Percentiles rank a stretch among this genome's conserved stretches.
These are phyloP conservation scores for Aptenodytes patagonicus DNA, from an alignment of 2,113 vertebrate genomes.

Conservation along the genomic window DNA sequence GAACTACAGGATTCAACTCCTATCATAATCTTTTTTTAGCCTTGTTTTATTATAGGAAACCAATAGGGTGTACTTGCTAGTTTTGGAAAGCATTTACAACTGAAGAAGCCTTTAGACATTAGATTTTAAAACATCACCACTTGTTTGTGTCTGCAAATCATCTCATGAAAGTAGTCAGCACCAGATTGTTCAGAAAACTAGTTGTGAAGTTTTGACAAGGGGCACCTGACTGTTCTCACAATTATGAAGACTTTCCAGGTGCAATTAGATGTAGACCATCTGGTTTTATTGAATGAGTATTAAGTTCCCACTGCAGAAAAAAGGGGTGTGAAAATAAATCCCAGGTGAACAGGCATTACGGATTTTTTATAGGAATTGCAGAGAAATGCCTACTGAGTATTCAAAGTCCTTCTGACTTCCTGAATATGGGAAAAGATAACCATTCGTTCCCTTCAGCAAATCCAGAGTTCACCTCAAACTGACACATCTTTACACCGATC, in stretches of 20 bases:
- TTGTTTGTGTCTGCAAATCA: not conserved
- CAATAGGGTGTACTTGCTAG: not conserved
- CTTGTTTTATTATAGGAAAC: not conserved
- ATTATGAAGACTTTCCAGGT: not conserved
- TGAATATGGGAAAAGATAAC: not conserved
- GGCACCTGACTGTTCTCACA: not conserved
- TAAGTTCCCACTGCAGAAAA: not conserved
- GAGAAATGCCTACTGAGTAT: not conserved
- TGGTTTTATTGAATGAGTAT: not conserved
- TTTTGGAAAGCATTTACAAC: not conserved
- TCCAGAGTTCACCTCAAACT: not conserved
- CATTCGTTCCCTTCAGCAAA: not conserved
- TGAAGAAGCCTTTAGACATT: not conserved
- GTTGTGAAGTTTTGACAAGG: not conserved
- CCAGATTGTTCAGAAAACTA: not conserved
- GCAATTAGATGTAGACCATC: not conserved
- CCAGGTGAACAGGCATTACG: not conserved
- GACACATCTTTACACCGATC: not conserved
- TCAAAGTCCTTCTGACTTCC: not conserved
- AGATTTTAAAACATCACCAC: not conserved
- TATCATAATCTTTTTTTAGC: not conserved
- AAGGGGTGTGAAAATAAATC: not conserved
- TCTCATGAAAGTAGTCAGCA: not conserved
- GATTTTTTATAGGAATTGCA: not conserved
- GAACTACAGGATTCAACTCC: not conserved